phyloP scores from a whole-genome alignment of 2,797 vertebrate species.

The Enteromius fasciolatus region DNA sequence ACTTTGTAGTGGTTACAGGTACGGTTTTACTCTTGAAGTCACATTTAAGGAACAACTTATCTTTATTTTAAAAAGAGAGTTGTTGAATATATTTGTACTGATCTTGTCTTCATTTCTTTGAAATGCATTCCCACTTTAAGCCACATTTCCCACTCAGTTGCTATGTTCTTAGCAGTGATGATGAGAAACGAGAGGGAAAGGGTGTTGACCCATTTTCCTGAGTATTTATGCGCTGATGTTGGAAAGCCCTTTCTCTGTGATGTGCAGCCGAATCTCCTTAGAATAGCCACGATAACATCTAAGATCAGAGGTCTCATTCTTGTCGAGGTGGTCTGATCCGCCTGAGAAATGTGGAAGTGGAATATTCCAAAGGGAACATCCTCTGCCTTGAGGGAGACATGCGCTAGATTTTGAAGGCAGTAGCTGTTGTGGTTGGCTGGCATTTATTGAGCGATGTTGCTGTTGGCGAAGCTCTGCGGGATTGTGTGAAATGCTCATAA shows the following conservation, averaged over 20 bases:
- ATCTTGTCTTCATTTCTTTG: not conserved
- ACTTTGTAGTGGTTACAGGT: slow-evolving; percentile 15
- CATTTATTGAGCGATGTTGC: slow-evolving; percentile 25
- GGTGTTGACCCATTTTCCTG: slow-evolving; percentile 46
- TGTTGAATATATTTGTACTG: not conserved
- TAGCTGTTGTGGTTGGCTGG: slow-evolving; percentile 50
- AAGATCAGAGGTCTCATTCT: not conserved
- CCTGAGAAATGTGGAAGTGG: slow-evolving; percentile 21
- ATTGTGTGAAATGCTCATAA: not conserved
- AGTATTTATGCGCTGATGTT: not conserved
- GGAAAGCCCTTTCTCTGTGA: slow-evolving; percentile 6
- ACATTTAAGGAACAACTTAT: too few relatives aligned
- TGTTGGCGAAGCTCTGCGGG: slow-evolving; percentile 33
- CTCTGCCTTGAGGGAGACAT: not conserved
- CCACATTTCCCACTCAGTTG: not conserved
- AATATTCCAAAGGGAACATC: slow-evolving; percentile 44
- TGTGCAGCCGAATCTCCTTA: not conserved
- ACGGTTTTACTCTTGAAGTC: not conserved
- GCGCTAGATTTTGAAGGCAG: slow-evolving; percentile 9
- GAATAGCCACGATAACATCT: slow-evolving; percentile 24
- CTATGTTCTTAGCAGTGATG: not conserved
- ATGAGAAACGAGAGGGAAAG: not conserved
- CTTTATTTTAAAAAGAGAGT: not conserved
- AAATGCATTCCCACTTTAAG: not conserved
- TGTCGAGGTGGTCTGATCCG: slow-evolving; percentile 2